Evolutionary conservation across 1,140 invertebrate genomes (phyloP).

Genomic region (Platorchestia sp.): DNA sequence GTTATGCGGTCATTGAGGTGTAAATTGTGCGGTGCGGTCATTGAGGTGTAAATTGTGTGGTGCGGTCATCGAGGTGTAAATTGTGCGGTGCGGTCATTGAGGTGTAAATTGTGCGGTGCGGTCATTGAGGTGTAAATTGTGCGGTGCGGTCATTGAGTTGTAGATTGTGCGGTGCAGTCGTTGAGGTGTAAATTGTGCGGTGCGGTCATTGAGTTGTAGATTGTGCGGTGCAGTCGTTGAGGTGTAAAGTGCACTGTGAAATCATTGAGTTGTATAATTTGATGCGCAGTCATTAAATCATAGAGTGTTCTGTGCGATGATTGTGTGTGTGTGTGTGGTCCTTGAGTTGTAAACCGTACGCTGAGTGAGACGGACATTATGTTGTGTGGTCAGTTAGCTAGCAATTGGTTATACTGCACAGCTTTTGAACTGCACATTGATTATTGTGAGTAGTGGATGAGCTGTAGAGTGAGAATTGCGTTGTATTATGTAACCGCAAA

Average conservation of each 20-base stretch:
- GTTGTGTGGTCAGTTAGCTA: too few relatives aligned
- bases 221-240: neutral
- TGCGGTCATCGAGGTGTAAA: neutral
- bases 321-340: too few relatives aligned
- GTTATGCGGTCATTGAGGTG: neutral
- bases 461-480: too few relatives aligned
- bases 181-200: neutral
- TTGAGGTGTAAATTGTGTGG: neutral
- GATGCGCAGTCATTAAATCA: neutral
- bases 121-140: neutral
- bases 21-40: neutral
- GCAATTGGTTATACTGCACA: neutral
- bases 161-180: neutral
- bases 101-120: neutral
- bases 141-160: neutral
- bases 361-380: too few relatives aligned
- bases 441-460: too few relatives aligned
- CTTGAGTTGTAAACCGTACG: neutral
- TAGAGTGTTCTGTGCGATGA: neutral
- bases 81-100: neutral
- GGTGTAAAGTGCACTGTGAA: neutral
- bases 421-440: too few relatives aligned
- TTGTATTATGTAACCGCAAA: too few relatives aligned
- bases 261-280: neutral
- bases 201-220: neutral